Evolutionary conservation across 2,113 vertebrate genomes (phyloP), one percentile per base, ranked within the genome.

Genomic region (Alethe diademata): DNA sequence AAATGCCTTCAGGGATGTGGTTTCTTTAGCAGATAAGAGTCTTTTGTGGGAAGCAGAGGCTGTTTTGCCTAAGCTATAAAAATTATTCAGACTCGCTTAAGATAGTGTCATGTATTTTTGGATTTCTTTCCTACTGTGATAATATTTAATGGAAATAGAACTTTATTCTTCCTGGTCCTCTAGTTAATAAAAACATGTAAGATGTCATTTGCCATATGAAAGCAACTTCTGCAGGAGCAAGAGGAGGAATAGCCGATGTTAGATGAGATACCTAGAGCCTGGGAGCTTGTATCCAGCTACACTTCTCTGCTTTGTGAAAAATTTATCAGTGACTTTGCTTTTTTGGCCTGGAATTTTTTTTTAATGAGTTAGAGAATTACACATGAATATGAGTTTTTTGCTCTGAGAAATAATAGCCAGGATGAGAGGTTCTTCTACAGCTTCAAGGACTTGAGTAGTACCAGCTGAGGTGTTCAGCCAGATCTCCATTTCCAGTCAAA

Each of bases 1-100:
- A 83, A 88, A 66, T 88, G 56, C 35, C 64, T 95, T 36, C 26
- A 83, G 79, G 60, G 76, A 86, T 88, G 64, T 58, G 67, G 85
- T 86, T 96, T 93, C 38, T 29, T 50, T 80, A 74, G 78, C 66
- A 90, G 88, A 93, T 93, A 86, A 85, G 78, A 90, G 8, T 25
- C 14, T 93, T 86, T 83, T 92, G 82, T 86, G 72, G 67, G 56
- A 86, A 83, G 29, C 36, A 66, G 81, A 69, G 26, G 26, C 62
- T 86, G 19, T 65, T 93, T 88, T 6, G 10, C 50, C 62, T 82
- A 48, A 61, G 36, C 57, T 78, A 1, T 64, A 26, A 78, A 57
- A 72, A 11, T 62, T 14, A 42, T 7, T 88, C 38, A 70, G 61
- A 24, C 43, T 82, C 51, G 18, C 43, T 94, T 61, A 64, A 75